These are phyloP conservation scores for Rattus rattus DNA, from an alignment of 2,113 vertebrate genomes.

Conservation along the genomic window DNA sequence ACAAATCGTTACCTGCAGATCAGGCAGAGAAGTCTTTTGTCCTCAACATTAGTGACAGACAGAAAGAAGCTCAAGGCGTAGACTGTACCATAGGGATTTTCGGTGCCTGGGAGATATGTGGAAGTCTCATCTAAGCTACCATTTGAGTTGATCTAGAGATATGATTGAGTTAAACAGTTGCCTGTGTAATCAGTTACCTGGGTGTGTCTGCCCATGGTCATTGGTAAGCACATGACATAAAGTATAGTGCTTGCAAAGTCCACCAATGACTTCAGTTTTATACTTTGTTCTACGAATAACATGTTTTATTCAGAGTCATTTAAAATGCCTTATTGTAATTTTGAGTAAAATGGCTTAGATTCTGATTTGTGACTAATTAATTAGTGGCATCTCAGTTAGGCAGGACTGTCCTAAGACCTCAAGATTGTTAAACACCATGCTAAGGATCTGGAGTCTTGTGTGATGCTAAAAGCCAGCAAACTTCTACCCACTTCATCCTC, in stretches of 20 bases:
- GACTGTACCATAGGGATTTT: not conserved
- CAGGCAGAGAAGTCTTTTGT: not conserved
- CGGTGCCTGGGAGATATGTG: not conserved
- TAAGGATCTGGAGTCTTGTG: not conserved
- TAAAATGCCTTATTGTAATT: not conserved
- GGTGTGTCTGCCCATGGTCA: not conserved
- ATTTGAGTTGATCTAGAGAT: not conserved
- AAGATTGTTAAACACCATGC: not conserved
- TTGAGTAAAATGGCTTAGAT: constrained; percentile 5
- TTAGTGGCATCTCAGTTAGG: not conserved
- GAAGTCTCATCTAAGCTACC: not conserved
- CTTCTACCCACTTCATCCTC: not conserved
- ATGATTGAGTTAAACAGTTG: not conserved
- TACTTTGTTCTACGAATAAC: not conserved
- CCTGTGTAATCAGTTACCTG: not conserved
- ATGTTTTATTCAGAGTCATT: not conserved
- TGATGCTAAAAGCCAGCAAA: not conserved
- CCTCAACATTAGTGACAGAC: not conserved
- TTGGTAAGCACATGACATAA: not conserved
- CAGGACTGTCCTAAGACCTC: not conserved
- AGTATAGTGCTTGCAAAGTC: not conserved
- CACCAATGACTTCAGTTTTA: not conserved
- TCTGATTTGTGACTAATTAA: not conserved
- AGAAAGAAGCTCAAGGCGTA: not conserved
- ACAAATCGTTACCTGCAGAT: not conserved